phyloP scores from a whole-genome alignment of 2,888 invertebrate genomes.

The Tetragonisca angustula region DNA sequence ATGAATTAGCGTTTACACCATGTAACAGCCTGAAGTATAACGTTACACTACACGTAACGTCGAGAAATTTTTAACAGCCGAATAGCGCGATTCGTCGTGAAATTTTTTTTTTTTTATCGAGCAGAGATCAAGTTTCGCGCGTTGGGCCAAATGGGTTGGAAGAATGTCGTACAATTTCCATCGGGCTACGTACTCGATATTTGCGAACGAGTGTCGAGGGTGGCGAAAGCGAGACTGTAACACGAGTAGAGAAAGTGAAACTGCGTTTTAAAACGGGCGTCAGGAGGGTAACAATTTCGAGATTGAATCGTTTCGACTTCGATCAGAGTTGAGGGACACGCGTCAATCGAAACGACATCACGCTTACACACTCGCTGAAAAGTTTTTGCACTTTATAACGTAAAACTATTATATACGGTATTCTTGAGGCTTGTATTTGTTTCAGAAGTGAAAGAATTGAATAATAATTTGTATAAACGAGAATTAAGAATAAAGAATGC shows the following conservation, averaged over 20 bases:
- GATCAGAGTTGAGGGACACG: neutral
- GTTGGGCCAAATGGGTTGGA: neutral
- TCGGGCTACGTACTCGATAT: neutral
- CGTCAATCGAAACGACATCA: neutral
- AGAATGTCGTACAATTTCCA: slow-evolving; percentile 16
- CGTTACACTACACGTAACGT: neutral
- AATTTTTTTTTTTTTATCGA: slow-evolving; percentile 4
- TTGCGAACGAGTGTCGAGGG: slow-evolving; percentile 40
- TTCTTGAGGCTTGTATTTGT: too few species aligned
- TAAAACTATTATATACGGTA: too few species aligned
- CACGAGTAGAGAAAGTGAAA: slow-evolving; percentile 53
- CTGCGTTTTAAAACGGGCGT: slow-evolving; percentile 31
- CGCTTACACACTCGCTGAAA: too few species aligned
- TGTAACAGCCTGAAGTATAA: too few species aligned
- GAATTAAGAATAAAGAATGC: too few species aligned
- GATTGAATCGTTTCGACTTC: neutral
- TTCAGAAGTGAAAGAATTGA: too few species aligned
- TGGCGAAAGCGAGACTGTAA: slow-evolving; percentile 52
- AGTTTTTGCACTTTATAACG: too few species aligned
- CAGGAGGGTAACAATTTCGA: slow-evolving; percentile 31
- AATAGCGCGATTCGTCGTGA: neutral
- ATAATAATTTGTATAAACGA: too few species aligned
- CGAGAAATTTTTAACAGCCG: neutral
- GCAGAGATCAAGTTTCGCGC: slow-evolving; percentile 19
- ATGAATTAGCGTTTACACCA: too few species aligned